phyloP scores from a whole-genome alignment of 2,797 vertebrate species.

The Macroramphosus scolopax region DNA sequence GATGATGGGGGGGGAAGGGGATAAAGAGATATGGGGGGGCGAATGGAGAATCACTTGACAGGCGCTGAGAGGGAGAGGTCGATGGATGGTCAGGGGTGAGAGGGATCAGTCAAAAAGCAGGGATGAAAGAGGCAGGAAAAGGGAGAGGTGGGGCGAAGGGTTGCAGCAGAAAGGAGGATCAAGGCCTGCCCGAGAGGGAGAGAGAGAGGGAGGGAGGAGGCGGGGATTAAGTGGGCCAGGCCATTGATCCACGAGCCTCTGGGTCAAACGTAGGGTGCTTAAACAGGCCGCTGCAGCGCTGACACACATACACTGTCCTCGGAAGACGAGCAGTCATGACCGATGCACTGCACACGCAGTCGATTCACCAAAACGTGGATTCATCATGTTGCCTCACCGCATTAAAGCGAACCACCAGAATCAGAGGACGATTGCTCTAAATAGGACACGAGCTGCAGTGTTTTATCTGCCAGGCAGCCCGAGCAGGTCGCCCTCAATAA shows the following conservation, averaged over 20 bases:
- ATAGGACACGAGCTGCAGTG: no score
- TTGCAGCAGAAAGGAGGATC: conserved; percentile 29
- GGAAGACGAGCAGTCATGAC: no score
- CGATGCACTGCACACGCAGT: no score
- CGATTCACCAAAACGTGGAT: no score
- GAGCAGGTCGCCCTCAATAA: no score
- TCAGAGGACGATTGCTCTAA: no score
- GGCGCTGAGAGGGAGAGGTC: conserved; percentile 32
- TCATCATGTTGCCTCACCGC: no score
- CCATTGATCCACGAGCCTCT: conserved; percentile 36
- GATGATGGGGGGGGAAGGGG: conserved; percentile 26
- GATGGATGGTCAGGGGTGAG: conserved; percentile 7
- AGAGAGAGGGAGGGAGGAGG: background rate
- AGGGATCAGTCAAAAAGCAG: conserved; percentile 17
- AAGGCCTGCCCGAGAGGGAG: conserved; percentile 22
- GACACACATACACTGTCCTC: conserved; percentile 18
- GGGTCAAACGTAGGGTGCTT: conserved; percentile 44
- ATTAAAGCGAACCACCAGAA: no score
- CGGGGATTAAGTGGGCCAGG: conserved; percentile 26
- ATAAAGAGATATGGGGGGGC: conserved; percentile 30
- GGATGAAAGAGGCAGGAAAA: conserved; percentile 41
- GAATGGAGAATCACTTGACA: no score
- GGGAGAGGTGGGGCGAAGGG: background rate
- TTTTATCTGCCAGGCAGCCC: no score
- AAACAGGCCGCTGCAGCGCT: conserved; percentile 15